A percentile compares a stretch with the other conserved stretches of the same genome.
Conservation (phyloP, 92 coral and sea anemone genomes). For the Parazoanthus atlanticus region DNA sequence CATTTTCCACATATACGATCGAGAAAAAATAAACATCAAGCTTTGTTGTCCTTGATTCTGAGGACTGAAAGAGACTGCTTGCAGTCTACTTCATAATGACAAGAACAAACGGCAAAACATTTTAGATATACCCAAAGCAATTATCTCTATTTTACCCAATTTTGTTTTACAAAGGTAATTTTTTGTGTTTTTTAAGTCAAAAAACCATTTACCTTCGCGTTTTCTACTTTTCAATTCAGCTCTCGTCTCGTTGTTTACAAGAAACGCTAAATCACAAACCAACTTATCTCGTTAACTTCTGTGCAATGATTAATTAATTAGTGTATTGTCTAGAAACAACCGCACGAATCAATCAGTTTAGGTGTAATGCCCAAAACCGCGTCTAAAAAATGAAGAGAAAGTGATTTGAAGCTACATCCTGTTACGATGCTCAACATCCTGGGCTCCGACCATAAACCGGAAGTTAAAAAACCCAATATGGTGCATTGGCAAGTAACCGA, state of each 20-base stretch:
- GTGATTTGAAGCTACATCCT: not conserved
- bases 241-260: conserved; percentile 33
- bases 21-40: too few relatives aligned
- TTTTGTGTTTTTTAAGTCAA: not conserved
- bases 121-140: too few relatives aligned
- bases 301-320: conserved; percentile 60
- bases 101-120: not conserved
- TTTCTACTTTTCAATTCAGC: not conserved
- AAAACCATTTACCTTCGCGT: not conserved
- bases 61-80: too few relatives aligned
- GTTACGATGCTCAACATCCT: not conserved
- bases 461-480: conserved; percentile 22
- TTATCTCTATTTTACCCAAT: not conserved
- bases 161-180: not conserved
- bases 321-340: conserved; percentile 44
- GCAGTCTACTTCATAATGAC: not conserved
- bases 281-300: conserved; percentile 53
- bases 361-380: not conserved
- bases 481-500: conserved; percentile 1
- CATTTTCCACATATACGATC: too few relatives aligned
- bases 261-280: conserved; percentile 61
- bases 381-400: not conserved
- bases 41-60: too few relatives aligned
- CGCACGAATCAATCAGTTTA: conserved; percentile 3
- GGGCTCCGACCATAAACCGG: not conserved